Evolutionary conservation across 23 tunicate genomes (phyloP), one percentile per base, ranked within the genome.

Genomic region (Ascidia mentula): DNA sequence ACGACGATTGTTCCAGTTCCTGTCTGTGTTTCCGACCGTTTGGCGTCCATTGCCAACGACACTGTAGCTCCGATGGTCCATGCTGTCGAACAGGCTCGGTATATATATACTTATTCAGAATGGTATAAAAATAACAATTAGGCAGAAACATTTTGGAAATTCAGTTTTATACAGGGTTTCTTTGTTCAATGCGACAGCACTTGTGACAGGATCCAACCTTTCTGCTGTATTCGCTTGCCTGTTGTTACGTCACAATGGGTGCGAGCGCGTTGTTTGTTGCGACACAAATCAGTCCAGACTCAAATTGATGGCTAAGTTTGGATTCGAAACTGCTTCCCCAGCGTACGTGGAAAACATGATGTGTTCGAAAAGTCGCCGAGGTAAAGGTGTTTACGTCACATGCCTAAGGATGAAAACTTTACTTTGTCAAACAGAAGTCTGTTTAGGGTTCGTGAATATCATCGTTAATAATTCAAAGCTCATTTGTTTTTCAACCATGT

Each of bases 41-140:
- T 9, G 7, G 65, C 65, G 2, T 26, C 65, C 65, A 28, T 53
- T 53, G 65, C 65, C 65, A 53, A 53, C 65, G 65, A 20, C 65
- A 53, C 65, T 5, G 65, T 53, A 26, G 65, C 65, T 53, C 28
- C 65, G 65, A 53, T 53, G 65, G 65, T 53, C 24, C 65, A 53
- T 28, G 65, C 65, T 20, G 13, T 53, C 4, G 65, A 53, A 53
- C 28, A 53, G 24, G 65, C 65, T 20, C 22, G 65, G 65, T 53
- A 20, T 9, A 9, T 9, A 5, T 53, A 20, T 53, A 28, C 7
- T 5, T n/a, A n/a, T 20, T 53, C 65, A 9, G 4, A 42, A 42
- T 15, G 15, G 53, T 42, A 42, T 15, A 42, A 42, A 9, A 42
- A 42, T 15, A 9, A 12, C 53, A n/a, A n/a, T n/a, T n/a, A n/a